Base-by-base conservation (phyloP, 2,113 vertebrate genomes). In the Turdus rufiventris region DNA sequence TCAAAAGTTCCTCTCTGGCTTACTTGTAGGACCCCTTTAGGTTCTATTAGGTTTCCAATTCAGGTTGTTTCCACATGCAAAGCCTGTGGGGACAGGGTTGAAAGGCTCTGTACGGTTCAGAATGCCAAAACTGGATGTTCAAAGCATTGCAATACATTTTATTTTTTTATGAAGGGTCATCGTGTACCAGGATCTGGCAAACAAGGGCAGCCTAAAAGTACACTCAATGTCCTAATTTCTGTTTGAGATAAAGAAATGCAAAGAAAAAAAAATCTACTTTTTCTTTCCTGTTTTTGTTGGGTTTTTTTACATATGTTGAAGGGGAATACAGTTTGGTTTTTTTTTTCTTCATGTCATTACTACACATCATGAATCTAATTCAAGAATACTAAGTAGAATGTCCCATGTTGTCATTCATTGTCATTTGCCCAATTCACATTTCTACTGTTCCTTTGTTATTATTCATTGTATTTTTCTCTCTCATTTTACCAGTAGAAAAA, bases 401-500 rank as follows among this genome's bases (percentile, higher is more conserved):
- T 85, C 45, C 17, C 8, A 26, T 63, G 13, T 89, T 81, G 53
- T 77, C 42, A 76, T 88, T 73, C 85, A 73, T 51, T 88, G 25
- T 25, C 6, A 36, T 85, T 88, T 93, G 88, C 10, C 25, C 38
- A 81, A 63, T 50, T 63, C 51, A 87, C 12, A 34, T 78, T 92
- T 87, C 36, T 63, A 33, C 17, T 60, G 18, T 67, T 81, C 14
- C 12, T 21, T 65, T 87, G n/a, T 89, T 24, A 67, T 85, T 75
- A n/a, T 81, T 85, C 26, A 43, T 65, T 62, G 43, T 14, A 42
- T 68, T 89, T 90, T 85, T 86, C 58, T 66, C 1, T 2, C 25
- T 92, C 54, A 12, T 89, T 91, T 93, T 80, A 42, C 34, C 31
- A 78, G 66, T 43, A 77, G 38, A 80, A 77, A 21, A 81, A 38